Evolutionary conservation across 2,888 invertebrate genomes (phyloP).

Genomic region (Latrodectus elegans): DNA sequence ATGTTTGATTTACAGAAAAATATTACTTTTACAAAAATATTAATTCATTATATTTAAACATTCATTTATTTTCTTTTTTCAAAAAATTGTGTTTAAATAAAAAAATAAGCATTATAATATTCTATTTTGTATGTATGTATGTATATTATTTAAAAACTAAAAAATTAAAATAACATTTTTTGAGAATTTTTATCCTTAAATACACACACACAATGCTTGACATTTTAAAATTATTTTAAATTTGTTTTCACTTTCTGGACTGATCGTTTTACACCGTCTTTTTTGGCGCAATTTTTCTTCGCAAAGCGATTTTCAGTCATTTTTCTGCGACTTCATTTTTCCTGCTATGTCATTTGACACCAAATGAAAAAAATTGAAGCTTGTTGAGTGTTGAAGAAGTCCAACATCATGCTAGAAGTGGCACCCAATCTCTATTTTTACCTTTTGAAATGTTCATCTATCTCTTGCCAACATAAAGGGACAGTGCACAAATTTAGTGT

Average conservation of each 20-base stretch:
- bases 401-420: background rate
- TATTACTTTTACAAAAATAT: too few relatives aligned
- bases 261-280: background rate
- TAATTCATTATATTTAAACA: too few relatives aligned
- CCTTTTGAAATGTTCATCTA: constrained; percentile 2
- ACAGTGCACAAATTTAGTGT: background rate
- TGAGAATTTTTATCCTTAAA: too few relatives aligned
- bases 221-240: too few relatives aligned
- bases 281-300: background rate
- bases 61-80: too few relatives aligned
- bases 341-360: constrained; percentile 5
- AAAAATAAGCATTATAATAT: too few relatives aligned
- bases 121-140: too few relatives aligned
- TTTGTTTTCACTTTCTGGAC: background rate
- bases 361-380: background rate
- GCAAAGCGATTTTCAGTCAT: background rate
- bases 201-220: too few relatives aligned
- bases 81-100: too few relatives aligned
- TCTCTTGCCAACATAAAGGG: background rate
- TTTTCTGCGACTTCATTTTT: background rate
- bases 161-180: too few relatives aligned
- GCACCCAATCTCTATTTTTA: background rate
- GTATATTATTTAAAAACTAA: too few relatives aligned
- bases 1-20: too few relatives aligned
- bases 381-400: constrained; percentile 4